These are phyloP conservation scores for Forbesichthys papilliferus DNA, from an alignment of 2,113 vertebrate genomes.

Conservation along the genomic window DNA sequence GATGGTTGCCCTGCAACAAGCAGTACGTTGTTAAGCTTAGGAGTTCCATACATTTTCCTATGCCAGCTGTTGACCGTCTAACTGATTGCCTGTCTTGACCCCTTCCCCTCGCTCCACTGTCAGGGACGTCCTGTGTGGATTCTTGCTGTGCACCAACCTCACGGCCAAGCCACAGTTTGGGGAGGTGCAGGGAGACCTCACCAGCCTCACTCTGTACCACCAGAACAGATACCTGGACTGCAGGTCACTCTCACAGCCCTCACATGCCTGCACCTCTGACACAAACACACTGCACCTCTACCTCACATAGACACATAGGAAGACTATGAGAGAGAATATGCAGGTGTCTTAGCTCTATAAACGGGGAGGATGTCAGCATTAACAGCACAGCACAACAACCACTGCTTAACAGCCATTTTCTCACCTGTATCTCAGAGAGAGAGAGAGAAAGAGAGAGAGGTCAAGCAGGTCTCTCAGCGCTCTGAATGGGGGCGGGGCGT, in stretches of 20 bases:
- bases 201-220: slow-evolving; percentile 90
- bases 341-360: background rate
- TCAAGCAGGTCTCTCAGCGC: too few relatives aligned
- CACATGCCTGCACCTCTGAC: background rate
- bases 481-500: too few relatives aligned
- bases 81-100: background rate
- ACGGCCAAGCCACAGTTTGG: slow-evolving; percentile 84
- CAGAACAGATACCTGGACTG: slow-evolving; percentile 95
- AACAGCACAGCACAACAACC: background rate
- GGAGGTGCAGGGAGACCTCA: slow-evolving; percentile 87
- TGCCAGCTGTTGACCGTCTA: background rate
- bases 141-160: slow-evolving; percentile 92
- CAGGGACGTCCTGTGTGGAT: slow-evolving; percentile 95
- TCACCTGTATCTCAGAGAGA: too few relatives aligned
- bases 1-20: slow-evolving; percentile 94
- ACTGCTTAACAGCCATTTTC: too few relatives aligned
- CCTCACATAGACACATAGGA: background rate
- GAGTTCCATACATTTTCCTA: too few relatives aligned
- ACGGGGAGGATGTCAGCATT: too few relatives aligned
- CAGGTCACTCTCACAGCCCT: slow-evolving; percentile 75
- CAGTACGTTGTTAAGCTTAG: slow-evolving; percentile 71
- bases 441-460: background rate
- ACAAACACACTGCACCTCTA: background rate
- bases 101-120: background rate
- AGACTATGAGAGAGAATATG: background rate